These are phyloP conservation scores for Lophotriccus pileatus DNA, from an alignment of 2,797 vertebrate species.

Conservation along the genomic window DNA sequence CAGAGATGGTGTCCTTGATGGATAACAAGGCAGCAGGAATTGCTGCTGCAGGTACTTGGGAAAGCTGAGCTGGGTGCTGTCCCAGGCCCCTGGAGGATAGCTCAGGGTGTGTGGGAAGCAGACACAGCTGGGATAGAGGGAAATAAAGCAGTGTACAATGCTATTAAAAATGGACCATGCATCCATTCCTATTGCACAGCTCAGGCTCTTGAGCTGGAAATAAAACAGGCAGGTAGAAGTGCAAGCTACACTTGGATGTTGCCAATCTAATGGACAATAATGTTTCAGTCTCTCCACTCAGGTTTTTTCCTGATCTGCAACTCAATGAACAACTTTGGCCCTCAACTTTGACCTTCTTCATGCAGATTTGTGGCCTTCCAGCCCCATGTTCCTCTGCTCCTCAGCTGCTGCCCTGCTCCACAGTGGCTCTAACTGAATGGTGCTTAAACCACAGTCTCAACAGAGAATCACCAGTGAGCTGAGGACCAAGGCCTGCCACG, in stretches of 20 bases:
- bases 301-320: background rate
- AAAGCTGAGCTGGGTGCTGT: background rate
- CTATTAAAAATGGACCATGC: background rate
- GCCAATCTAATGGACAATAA: background rate
- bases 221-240: background rate
- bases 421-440: fast-evolving
- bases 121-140: background rate
- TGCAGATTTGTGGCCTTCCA: background rate
- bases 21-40: background rate
- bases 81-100: background rate
- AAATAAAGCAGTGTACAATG: background rate
- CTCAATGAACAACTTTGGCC: background rate
- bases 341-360: background rate
- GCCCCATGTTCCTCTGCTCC: background rate
- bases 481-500: background rate
- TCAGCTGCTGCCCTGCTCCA: background rate
- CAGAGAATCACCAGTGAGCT: background rate
- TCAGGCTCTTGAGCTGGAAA: background rate
- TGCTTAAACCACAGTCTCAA: background rate
- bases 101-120: background rate
- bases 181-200: background rate
- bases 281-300: background rate
- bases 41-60: background rate
- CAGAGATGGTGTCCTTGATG: fast-evolving
- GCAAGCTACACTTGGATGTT: background rate